Evolutionary conservation across 1,140 invertebrate species (phyloP).

Genomic region (Agrypnia vestita): DNA sequence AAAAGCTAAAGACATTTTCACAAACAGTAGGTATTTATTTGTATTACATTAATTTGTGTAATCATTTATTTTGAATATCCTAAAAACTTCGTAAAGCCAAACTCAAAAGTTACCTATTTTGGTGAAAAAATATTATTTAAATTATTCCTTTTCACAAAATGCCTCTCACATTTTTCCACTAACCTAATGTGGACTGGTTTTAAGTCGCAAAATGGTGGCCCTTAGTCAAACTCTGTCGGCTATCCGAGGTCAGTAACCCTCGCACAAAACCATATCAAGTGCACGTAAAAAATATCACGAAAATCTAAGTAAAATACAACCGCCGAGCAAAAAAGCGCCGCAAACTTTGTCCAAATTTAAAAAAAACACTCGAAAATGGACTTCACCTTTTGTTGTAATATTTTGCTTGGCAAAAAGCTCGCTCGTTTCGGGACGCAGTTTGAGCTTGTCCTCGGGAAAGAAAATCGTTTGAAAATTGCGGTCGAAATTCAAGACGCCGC

Average conservation of each 20-base stretch:
- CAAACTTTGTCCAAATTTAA: background rate
- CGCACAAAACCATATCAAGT: conserved; percentile 6
- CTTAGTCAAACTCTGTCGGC: conserved; percentile 32
- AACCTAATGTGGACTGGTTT: conserved; percentile 5
- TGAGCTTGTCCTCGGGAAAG: conserved; percentile 4
- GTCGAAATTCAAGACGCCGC: background rate
- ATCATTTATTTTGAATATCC: no score
- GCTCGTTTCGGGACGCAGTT: conserved; percentile 5
- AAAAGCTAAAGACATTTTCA: no score
- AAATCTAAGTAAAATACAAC: background rate
- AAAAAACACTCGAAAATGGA: background rate
- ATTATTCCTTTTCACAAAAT: no score
- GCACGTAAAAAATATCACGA: conserved; percentile 2
- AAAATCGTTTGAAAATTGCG: conserved; percentile 10
- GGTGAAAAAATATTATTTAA: no score
- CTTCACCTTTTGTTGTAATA: background rate
- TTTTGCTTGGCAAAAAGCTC: background rate
- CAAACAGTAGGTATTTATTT: no score
- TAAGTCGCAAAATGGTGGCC: conserved; percentile 21
- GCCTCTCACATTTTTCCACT: background rate
- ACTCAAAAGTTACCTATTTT: no score
- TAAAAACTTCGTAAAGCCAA: no score
- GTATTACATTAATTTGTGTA: no score
- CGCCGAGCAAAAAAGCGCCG: background rate
- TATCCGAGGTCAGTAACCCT: conserved; percentile 23